Base-by-base conservation (phyloP, 2,113 vertebrate genomes). In the Mirza zaza region DNA sequence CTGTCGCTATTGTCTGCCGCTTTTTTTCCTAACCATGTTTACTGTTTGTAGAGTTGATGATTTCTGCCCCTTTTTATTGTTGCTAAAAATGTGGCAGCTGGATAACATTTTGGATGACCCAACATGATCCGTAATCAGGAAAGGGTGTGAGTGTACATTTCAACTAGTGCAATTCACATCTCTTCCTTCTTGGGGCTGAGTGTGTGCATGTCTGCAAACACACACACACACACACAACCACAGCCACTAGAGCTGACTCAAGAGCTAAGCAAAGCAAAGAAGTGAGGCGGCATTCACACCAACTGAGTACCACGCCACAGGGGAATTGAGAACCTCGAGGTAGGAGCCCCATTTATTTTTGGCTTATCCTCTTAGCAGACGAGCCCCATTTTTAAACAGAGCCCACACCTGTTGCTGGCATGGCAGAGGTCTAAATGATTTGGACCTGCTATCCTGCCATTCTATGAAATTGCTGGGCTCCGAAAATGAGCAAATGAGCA, bases 21-120 rank as follows among this genome's bases (percentile, higher is more conserved):
- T 97, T 63, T 94, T 94, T 45, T 84, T 67, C 36, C 61, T 84
- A 76, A 96, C 9, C 0, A 6, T 81, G 50, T 91, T 97, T 98
- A 85, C 68, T 90, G 65, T 79, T 91, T 52, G 79, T 18, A 70
- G 92, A 80, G 65, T 42, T 63, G 95, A 97, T 77, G 76, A 42
- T 71, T 92, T 90, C 73, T 87, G 84, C 59, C 34, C 59, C 14
- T 77, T 95, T 32, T 80, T 17, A 96, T 93, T 90, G 91, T 81
- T 61, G 91, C 32, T 95, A 92, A 96, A 94, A 95, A 36, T 86
- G 21, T 73, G 82, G 36, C 52, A 92, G 18, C 20, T 39, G 81
- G 57, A 85, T 90, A 94, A 59, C 13, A 6, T 52, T 70, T 83
- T 73, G 48, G 50, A 94, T 39, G 25, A 57, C 12, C 15, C 88